phyloP scores from a whole-genome alignment of 2,113 vertebrate species.

The Lamprotornis superbus region DNA sequence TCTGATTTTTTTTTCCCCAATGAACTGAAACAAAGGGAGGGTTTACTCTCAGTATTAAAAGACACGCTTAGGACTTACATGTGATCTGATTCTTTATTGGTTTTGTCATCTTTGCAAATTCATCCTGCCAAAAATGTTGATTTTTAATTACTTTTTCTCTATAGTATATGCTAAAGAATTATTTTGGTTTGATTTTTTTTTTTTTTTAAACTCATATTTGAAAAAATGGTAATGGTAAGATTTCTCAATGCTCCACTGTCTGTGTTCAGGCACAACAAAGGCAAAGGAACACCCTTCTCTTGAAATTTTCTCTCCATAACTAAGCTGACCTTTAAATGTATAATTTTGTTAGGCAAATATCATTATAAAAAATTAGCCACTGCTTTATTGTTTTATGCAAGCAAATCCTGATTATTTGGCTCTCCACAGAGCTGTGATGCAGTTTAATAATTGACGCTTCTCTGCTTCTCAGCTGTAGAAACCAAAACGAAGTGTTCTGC shows the following conservation, averaged over 20 bases:
- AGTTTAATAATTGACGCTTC: slow-evolving; percentile 68
- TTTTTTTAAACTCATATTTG: not conserved
- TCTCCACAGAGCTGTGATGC: slow-evolving; percentile 3
- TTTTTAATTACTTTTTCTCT: not conserved
- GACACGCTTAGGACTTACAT: accelerated
- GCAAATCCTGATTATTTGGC: slow-evolving; percentile 50
- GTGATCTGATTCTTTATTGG: not conserved
- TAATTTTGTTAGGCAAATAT: slow-evolving; percentile 53
- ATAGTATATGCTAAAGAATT: not conserved
- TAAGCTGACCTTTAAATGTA: slow-evolving; percentile 63
- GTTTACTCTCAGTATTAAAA: not conserved
- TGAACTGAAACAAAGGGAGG: not conserved
- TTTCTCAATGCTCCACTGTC: not conserved
- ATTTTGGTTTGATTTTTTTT: not conserved
- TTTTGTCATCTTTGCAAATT: not conserved
- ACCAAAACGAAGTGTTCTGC: slow-evolving; percentile 32
- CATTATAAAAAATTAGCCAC: slow-evolving; percentile 65
- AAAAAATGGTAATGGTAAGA: not conserved
- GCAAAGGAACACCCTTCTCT: not conserved
- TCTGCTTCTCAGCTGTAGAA: slow-evolving; percentile 64
- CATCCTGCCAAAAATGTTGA: not conserved
- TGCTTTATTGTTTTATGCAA: slow-evolving; percentile 57
- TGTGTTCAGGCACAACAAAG: not conserved
- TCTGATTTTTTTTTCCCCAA: not conserved
- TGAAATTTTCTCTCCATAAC: slow-evolving; percentile 38